These are phyloP conservation scores for Dyspetes luteomarginatus DNA, from an alignment of 2,888 invertebrate species.

Conservation along the genomic window DNA sequence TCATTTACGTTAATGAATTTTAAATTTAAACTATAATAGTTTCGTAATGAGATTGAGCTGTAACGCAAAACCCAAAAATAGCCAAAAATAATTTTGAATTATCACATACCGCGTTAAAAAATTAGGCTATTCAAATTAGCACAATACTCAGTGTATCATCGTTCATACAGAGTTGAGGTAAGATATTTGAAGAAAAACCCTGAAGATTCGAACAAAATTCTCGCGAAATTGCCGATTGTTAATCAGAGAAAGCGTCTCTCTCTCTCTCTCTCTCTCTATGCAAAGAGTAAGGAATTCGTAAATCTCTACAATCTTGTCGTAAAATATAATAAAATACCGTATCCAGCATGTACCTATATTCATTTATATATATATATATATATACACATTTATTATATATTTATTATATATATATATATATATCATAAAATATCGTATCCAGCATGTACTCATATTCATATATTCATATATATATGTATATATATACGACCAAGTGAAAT, in stretches of 20 bases:
- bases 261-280: no score
- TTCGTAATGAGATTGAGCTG: no score
- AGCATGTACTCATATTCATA: no score
- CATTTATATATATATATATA: neutral
- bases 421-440: no score
- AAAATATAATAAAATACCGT: neutral
- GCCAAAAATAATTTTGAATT: neutral
- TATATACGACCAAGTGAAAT: neutral
- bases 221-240: neutral
- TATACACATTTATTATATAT: no score
- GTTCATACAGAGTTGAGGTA: neutral
- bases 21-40: neutral
- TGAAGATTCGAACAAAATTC: neutral
- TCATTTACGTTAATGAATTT: neutral
- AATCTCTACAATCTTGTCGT: neutral
- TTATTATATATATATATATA: no score
- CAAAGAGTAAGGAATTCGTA: neutral
- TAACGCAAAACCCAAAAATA: neutral
- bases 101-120: neutral
- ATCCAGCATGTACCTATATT: no score
- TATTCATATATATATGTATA: neutral
- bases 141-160: neutral
- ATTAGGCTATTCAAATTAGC: conserved; percentile 36
- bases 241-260: conserved; percentile 5
- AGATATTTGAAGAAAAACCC: conserved; percentile 13